Base-by-base conservation (phyloP, 2,888 invertebrate species). In the Amiota minor region DNA sequence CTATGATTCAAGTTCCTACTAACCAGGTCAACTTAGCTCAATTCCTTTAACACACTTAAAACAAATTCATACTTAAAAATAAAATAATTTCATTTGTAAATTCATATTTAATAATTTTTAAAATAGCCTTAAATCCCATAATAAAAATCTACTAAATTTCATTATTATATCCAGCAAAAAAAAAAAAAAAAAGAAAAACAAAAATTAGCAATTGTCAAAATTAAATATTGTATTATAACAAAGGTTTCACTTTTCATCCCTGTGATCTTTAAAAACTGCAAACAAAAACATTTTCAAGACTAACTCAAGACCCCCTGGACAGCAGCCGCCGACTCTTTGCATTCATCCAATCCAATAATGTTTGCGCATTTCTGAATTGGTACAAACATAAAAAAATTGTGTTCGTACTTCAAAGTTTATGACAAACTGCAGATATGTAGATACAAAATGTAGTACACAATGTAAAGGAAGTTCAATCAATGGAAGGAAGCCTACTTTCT, bases 361-460 rank as follows among this genome's bases (percentile, higher is more conserved):
- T 72, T 65, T 18, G 50, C 35, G 18, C 53, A 61, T 61, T 73
- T 46, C 64, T 53, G 62, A 69, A 70, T 53, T 64, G 70, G 61
- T 73, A 47, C 64, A 70, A 73, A 73, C 73, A 73, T 53, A 69
- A 70, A 64, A 35, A 73, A 73, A 55, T 64, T 69, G 53, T 73
- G 73, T 73, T 45, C 68, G 56, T 59, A 68, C 72, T 69, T 62
- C 69, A 72, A 72, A 59, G 69, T 53, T 62, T 70, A 73, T 73
- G 73, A 73, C 69, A 73, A 73, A 73, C 49, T 70, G 72, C 72
- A 65, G 55, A 70, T 62, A 64, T 65, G 65, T 55, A 56, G 50
- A 55, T 71, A 46, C 64, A 65, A 64, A 71, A 65, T 71, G 64
- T 71, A 71, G 50, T 61, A 71, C 62, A 71, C 59, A 49, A 62